Evolutionary conservation across 2,888 invertebrate species (phyloP), one percentile per base, ranked within the genome.

Genomic region (Caenorhabditis japonica): DNA sequence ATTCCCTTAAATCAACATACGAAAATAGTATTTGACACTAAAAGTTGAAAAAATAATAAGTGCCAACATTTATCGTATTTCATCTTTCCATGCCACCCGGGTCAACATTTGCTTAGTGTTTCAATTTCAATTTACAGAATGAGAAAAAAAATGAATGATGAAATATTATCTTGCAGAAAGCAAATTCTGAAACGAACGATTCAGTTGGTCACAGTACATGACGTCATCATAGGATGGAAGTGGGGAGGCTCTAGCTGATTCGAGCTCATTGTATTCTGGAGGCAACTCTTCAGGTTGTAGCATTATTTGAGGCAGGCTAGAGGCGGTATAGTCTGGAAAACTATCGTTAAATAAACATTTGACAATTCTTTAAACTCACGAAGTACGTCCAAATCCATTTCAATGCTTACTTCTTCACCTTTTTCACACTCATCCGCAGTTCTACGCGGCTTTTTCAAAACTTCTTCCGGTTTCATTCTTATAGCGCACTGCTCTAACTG

Each of bases 211-310:
- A 38, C 68, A 76, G 56, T 76, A 76, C 39, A 72, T 55, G 19
- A 72, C 66, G 36, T 76, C 76, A 17, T 76, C 76, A 25, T 76
- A 76, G n/a, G 76, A 72, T 0, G 76, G 76, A 15, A 76, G 53
- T 17, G 76, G 76, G 13, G 76, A 76, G 15, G 76, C 71, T n/a
- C 76, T 53, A 8, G 71, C 64, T 4, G 66, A 66, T 60, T 61
- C 71, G 30, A 62, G 38, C 17, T 75, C 66, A 17, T 34, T 52
- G 38, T 75, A 71, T 19, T 75, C 74, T 36, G 74, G 74, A n/a
- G 74, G 74, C 7, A 60, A 43, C 19, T 74, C 74, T 19, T 61
- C 68, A 0, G 60, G 25, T 38, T 58, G 17, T 0, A 69, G 39
- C 41, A 68, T 23, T 25, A 69, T 62, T 53, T 58, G 44, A 5